phyloP scores from a whole-genome alignment of 2,113 vertebrate genomes.

The Osmerus mordax region DNA sequence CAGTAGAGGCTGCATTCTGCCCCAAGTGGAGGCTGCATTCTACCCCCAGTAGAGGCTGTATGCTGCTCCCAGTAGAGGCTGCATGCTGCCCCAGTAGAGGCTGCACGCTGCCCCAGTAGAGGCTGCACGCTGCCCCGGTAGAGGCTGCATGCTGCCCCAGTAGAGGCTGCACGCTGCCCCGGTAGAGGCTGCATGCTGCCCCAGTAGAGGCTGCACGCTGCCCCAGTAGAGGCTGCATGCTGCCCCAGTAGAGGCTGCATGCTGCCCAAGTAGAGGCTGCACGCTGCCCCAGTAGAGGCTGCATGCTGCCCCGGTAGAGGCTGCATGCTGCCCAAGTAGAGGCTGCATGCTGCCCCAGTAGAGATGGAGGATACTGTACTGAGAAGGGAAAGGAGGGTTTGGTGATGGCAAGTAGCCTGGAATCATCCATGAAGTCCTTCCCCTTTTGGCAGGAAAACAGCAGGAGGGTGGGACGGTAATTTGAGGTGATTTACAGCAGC shows the following conservation, averaged over 20 bases:
- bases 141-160: slow-evolving; percentile 5
- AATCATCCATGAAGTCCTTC: slow-evolving; percentile 11
- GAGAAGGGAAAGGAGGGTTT: slow-evolving; percentile 11
- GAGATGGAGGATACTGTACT: slow-evolving; percentile 16
- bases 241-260: no score
- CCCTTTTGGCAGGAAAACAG: slow-evolving; percentile 2
- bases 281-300: no score
- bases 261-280: no score
- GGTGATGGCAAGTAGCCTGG: background rate
- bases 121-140: background rate
- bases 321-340: background rate
- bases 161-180: slow-evolving; percentile 1
- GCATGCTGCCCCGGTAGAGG: no score
- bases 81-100: no score
- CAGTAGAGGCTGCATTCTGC: slow-evolving; percentile 4
- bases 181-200: slow-evolving; percentile 1
- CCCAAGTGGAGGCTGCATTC: no score
- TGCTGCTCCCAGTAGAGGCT: slow-evolving; percentile 17
- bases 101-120: background rate
- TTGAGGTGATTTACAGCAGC: slow-evolving; percentile 15
- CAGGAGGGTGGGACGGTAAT: slow-evolving; percentile 12
- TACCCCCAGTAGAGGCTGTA: background rate
- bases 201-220: background rate
- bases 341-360: slow-evolving; percentile 15
- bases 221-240: no score